These are phyloP conservation scores for Centropus unirufus DNA, from an alignment of 2,113 vertebrate species.

Conservation along the genomic window DNA sequence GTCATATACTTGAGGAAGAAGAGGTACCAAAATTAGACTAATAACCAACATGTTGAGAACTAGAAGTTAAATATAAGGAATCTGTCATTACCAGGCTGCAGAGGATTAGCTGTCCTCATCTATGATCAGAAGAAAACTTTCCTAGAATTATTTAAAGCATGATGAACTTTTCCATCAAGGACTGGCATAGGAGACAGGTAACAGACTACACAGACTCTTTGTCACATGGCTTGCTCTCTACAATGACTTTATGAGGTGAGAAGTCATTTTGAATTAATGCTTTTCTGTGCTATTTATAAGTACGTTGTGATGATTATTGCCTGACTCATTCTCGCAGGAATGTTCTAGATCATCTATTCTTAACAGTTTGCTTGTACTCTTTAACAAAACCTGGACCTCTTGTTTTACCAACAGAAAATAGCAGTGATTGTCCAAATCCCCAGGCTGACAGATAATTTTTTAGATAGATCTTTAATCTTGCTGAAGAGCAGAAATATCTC, in stretches of 20 bases:
- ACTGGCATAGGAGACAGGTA: neutral
- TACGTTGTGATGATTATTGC: neutral
- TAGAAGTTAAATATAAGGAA: neutral
- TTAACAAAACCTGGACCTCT: neutral
- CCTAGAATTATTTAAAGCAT: neutral
- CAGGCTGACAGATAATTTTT: neutral
- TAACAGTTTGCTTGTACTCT: neutral
- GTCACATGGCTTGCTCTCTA: neutral
- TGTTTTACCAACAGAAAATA: neutral
- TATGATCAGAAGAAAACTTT: neutral
- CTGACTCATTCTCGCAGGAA: slow-evolving; percentile 12
- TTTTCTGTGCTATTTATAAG: neutral
- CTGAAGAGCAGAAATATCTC: neutral
- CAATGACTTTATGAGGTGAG: neutral
- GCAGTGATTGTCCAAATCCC: neutral
- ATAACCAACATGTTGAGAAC: neutral
- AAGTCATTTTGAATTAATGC: neutral
- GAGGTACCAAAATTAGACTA: neutral
- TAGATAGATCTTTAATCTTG: neutral
- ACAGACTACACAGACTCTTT: neutral
- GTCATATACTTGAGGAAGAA: neutral
- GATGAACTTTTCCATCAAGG: neutral
- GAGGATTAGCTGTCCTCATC: neutral
- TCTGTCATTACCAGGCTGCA: neutral
- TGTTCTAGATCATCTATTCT: slow-evolving; percentile 5